These are phyloP conservation scores for Ptilorrhoa leucosticta DNA, from an alignment of 2,113 vertebrate species.

Conservation along the genomic window DNA sequence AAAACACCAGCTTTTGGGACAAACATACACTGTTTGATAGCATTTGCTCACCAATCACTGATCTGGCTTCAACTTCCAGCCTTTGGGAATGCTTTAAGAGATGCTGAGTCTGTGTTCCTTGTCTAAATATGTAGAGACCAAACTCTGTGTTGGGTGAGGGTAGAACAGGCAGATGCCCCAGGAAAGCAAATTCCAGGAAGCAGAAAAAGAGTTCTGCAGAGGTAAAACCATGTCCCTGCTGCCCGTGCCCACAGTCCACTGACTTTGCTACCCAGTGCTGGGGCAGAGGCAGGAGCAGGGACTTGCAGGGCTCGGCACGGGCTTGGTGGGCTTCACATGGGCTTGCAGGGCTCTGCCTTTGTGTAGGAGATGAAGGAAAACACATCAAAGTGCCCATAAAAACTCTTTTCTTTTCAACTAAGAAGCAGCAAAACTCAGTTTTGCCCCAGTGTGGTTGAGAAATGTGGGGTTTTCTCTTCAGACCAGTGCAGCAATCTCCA, in stretches of 20 bases:
- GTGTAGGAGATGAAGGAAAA: not conserved
- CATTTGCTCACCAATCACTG: not conserved
- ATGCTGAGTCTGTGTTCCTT: not conserved
- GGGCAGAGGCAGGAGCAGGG: not conserved
- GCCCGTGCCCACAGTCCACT: rapidly evolving
- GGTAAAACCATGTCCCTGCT: not conserved
- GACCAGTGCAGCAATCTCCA: not conserved
- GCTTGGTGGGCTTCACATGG: not conserved
- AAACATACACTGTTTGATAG: not conserved
- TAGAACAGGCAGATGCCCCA: not conserved
- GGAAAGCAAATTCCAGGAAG: not conserved
- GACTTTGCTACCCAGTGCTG: not conserved
- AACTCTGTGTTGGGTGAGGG: not conserved
- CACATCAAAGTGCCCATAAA: not conserved
- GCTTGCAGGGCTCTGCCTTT: not conserved
- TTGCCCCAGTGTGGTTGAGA: rapidly evolving
- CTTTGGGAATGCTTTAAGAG: not conserved
- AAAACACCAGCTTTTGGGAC: not conserved
- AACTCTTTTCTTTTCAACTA: not conserved
- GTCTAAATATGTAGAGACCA: not conserved
- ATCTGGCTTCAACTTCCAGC: not conserved
- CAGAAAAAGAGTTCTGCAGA: not conserved
- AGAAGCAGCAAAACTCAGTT: not conserved
- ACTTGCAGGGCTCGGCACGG: not conserved
- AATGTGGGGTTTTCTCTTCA: not conserved